A percentile compares a stretch with the other conserved stretches of the same genome.
phyloP scores from a whole-genome alignment of 2,888 invertebrate species.

The Caenorhabditis sp. region DNA sequence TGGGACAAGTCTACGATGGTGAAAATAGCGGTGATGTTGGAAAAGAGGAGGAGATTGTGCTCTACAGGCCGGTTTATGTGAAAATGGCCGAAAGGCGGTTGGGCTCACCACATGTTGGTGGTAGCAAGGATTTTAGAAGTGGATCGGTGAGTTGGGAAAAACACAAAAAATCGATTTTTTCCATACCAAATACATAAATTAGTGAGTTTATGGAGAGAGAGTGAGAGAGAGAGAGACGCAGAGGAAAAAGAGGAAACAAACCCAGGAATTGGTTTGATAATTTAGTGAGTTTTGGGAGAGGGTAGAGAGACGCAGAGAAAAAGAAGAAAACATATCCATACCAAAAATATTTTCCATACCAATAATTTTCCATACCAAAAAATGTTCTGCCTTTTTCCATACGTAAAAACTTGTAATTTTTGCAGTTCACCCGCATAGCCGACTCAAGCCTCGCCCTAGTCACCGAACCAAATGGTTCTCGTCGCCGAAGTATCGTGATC shows the following conservation, averaged over 20 bases:
- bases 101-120: slow-evolving; percentile 44
- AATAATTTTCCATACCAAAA: slow-evolving; percentile 4
- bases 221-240: too few species aligned
- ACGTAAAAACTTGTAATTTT: neutral
- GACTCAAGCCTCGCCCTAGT: slow-evolving; percentile 51
- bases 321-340: neutral
- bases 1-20: slow-evolving; percentile 77
- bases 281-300: too few species aligned
- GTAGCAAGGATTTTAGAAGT: slow-evolving; percentile 39
- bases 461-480: slow-evolving; percentile 52
- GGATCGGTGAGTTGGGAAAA: slow-evolving; percentile 44
- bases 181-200: too few species aligned
- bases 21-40: slow-evolving; percentile 60
- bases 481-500: slow-evolving; percentile 41
- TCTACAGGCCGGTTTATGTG: slow-evolving; percentile 68
- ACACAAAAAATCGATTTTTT: neutral
- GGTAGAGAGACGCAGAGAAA: too few species aligned
- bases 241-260: too few species aligned
- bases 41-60: slow-evolving; percentile 60
- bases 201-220: too few species aligned
- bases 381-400: slow-evolving; percentile 1
- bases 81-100: slow-evolving; percentile 43
- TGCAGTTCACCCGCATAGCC: slow-evolving; percentile 50
- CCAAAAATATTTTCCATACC: neutral
- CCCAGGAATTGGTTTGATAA: too few species aligned